Evolutionary conservation across 2,113 vertebrate genomes (phyloP).

Genomic region (Ifrita kowaldi): DNA sequence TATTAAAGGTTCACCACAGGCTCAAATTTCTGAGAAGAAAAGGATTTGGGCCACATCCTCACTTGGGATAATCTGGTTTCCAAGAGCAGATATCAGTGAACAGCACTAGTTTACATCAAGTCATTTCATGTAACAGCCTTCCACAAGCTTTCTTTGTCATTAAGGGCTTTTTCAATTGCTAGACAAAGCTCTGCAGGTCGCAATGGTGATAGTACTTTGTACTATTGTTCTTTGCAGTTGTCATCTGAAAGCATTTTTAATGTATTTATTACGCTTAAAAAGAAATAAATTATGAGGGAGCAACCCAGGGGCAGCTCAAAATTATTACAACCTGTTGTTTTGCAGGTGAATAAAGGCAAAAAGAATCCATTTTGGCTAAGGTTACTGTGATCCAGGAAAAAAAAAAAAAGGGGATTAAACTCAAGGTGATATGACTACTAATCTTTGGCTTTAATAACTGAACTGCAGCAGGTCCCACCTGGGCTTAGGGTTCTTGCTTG

Average conservation of each 20-base stretch:
- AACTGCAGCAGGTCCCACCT: background rate
- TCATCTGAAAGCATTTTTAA: background rate
- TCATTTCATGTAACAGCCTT: background rate
- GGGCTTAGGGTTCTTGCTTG: background rate
- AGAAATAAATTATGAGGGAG: background rate
- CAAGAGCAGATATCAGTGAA: background rate
- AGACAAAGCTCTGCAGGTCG: background rate
- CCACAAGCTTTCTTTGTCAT: background rate
- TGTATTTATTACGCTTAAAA: background rate
- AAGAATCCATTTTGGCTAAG: background rate
- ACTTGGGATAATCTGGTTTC: background rate
- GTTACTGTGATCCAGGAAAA: background rate
- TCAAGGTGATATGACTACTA: background rate
- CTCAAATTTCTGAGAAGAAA: background rate
- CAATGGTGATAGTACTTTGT: background rate
- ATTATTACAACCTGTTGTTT: background rate
- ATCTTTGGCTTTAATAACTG: constrained; percentile 24
- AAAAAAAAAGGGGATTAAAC: constrained; percentile 28
- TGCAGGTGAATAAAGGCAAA: background rate
- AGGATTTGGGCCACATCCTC: background rate
- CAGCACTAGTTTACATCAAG: background rate
- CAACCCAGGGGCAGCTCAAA: background rate
- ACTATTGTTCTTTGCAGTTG: background rate
- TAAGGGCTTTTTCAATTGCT: background rate
- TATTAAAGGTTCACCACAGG: background rate